Conservation (phyloP, 2,797 vertebrate species). For the Capromys pilorides region DNA sequence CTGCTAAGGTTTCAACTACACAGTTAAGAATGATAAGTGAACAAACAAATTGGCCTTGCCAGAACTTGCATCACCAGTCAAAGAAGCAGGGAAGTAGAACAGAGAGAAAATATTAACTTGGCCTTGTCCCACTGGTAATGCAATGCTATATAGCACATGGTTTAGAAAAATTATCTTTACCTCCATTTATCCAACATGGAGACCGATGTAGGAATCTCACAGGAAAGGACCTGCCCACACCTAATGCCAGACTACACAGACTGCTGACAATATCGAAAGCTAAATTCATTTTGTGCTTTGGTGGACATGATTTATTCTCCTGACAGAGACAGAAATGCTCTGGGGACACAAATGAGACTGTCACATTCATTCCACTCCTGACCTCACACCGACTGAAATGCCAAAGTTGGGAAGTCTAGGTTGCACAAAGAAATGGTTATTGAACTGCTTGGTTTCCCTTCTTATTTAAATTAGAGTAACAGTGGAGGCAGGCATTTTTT, state of each 20-base stretch:
- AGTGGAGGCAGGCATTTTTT: neutral
- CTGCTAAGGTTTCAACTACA: slow-evolving; percentile 73
- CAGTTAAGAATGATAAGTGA: slow-evolving; percentile 80
- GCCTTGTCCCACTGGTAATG: slow-evolving; percentile 42
- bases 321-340: slow-evolving; percentile 9
- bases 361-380: neutral
- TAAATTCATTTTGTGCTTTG: slow-evolving; percentile 68
- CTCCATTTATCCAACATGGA: slow-evolving; percentile 33
- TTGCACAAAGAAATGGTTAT: neutral
- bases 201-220: rapidly evolving
- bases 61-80: slow-evolving; percentile 63
- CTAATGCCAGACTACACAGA: neutral
- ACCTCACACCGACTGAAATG: neutral
- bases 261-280: neutral
- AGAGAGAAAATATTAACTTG: slow-evolving; percentile 24
- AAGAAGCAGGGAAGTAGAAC: slow-evolving; percentile 64
- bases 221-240: neutral
- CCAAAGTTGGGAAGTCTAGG: rapidly evolving
- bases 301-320: slow-evolving; percentile 32
- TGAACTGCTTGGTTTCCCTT: neutral
- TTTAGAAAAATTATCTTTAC: slow-evolving; percentile 19
- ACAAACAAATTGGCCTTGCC: slow-evolving; percentile 80
- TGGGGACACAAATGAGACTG: neutral
- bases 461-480: neutral
- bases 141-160: neutral